Conservation (phyloP, 2,888 invertebrate genomes). For the Gortyna flavago region DNA sequence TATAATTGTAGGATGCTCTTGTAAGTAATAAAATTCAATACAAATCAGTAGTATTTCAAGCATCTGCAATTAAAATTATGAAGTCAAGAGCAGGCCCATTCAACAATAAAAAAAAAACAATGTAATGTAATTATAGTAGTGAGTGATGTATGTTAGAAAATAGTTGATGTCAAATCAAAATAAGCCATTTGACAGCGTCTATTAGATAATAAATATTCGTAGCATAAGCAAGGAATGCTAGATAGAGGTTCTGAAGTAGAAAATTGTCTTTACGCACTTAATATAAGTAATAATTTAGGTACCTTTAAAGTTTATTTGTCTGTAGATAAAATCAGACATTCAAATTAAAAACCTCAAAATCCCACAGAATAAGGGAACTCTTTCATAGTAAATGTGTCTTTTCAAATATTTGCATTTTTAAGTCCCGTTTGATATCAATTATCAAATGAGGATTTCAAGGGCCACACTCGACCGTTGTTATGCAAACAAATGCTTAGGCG, state of each 20-base stretch:
- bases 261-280: neutral
- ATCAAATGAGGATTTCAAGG: slow-evolving; percentile 82
- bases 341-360: slow-evolving; percentile 40
- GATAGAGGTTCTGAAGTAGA: neutral
- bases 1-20: neutral
- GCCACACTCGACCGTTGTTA: slow-evolving; percentile 79
- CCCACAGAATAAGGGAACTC: slow-evolving; percentile 75
- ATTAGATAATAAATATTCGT: slow-evolving; percentile 14
- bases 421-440: slow-evolving; percentile 76
- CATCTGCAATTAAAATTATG: neutral
- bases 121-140: neutral
- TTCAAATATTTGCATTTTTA: slow-evolving; percentile 80
- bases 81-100: neutral
- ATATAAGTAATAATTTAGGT: neutral
- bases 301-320: neutral
- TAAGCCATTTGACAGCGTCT: neutral
- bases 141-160: neutral
- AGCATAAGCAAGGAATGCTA: neutral
- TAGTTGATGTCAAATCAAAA: neutral
- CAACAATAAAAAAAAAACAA: neutral
- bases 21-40: neutral
- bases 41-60: neutral
- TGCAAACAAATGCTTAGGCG: slow-evolving; percentile 79
- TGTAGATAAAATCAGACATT: slow-evolving; percentile 16
- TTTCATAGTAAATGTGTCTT: slow-evolving; percentile 74